A percentile compares a stretch with the other conserved stretches of the same genome.
Evolutionary conservation across 2,113 vertebrate genomes (phyloP).

Genomic region (Charadrius vociferus): DNA sequence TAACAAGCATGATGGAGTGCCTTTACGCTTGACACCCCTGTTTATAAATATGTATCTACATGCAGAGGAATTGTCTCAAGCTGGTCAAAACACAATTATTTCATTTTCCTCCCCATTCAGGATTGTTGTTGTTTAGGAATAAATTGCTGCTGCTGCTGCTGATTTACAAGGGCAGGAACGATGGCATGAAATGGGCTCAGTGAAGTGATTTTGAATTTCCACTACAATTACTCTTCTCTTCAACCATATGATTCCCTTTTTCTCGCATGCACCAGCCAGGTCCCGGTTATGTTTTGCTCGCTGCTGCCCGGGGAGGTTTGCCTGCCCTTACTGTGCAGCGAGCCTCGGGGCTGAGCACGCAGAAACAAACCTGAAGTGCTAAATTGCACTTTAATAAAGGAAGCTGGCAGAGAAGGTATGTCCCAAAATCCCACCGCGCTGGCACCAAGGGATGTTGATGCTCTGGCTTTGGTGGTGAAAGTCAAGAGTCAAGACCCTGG

Average conservation of each 20-base stretch:
- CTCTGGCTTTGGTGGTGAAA: not conserved
- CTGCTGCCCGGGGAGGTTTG: not conserved
- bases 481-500: not conserved
- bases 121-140: constrained; percentile 72
- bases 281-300: not conserved
- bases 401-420: not conserved
- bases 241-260: constrained; percentile 73
- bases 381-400: not conserved
- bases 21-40: not conserved
- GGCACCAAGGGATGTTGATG: not conserved
- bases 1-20: not conserved
- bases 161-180: constrained; percentile 72
- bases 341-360: not conserved
- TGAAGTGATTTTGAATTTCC: constrained; percentile 77
- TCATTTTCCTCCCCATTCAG: constrained; percentile 66
- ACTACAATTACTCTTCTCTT: constrained; percentile 75
- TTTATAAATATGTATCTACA: constrained; percentile 18
- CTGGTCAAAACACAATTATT: constrained; percentile 74
- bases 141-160: constrained; percentile 64
- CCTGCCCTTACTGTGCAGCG: not conserved
- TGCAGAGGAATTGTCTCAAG: constrained; percentile 56
- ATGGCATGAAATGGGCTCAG: constrained; percentile 70
- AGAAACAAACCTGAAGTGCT: not conserved
- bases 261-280: constrained; percentile 29
- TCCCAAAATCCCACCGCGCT: not conserved